Base-by-base conservation (phyloP, 2,888 invertebrate species). In the Tipula lateralis region DNA sequence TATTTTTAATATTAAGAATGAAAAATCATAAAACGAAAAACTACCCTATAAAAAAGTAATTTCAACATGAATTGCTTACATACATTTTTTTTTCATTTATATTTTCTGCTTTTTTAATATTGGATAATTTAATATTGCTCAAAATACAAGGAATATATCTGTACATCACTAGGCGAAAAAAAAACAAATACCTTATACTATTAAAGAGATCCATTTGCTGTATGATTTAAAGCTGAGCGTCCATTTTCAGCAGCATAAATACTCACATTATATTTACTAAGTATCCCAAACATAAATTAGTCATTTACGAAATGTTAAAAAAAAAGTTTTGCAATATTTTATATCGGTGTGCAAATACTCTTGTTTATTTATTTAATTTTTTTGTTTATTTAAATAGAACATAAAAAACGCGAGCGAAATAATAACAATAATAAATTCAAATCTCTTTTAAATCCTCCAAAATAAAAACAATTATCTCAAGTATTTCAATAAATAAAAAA, bases 401-500 rank as follows among this genome's bases (percentile, higher is more conserved):
- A 82, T 30, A 82, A 82, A 80, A 82, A 29, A 82, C 29, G 32
- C 82, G 32, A 82, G 13, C 29, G 16, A 30, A 82, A 82, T 32
- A 82, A 82, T 82, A 82, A 82, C 82, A 82, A 82, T 82, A 82
- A 82, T 30, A 82, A 82, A 82, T 82, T 82, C 32, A 82, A 82
- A 82, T 82, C 82, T 82, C 82, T 82, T 82, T 82, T 32, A 82
- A 82, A 82, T 82, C 82, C 82, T 82, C 32, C 32, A 82, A 82
- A 82, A 82, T 82, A 82, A 83, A 83, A 83, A 34, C 30, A 83
- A 83, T 83, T 34, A 83, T 83, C 34, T 83, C 83, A 83, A 83
- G 83, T 83, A 83, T 83, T 83, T 83, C 83, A 83, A 83, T 83
- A 83, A 83, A 83, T 19, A 83, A 32, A 34, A 83, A 83, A 83